Conservation (phyloP, 92 coral and sea anemone species). For the Porites divaricata region DNA sequence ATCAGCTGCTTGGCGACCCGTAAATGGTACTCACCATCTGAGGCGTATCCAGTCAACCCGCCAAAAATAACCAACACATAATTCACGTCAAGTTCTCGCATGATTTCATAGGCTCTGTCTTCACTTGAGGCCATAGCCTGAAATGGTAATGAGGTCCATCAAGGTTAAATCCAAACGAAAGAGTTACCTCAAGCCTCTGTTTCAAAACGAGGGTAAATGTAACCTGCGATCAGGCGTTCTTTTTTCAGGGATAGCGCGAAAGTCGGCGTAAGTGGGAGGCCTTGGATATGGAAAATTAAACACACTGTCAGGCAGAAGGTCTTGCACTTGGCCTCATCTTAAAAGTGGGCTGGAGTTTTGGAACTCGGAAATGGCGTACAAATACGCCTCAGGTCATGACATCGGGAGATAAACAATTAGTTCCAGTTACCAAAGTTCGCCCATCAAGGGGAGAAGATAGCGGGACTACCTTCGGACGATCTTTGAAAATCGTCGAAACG, state of each 20-base stretch:
- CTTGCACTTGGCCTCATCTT: too few species aligned
- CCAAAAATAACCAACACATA: slow-evolving; percentile 98
- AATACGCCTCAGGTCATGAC: too few species aligned
- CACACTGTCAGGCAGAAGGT: too few species aligned
- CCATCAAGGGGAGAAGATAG: background rate
- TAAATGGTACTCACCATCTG: slow-evolving; percentile 77
- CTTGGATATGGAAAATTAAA: too few species aligned
- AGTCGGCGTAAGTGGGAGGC: too few species aligned
- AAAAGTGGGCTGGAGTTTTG: too few species aligned
- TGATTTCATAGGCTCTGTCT: slow-evolving; percentile 97
- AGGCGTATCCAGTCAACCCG: slow-evolving; percentile 98
- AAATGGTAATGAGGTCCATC: background rate
- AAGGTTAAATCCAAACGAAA: background rate
- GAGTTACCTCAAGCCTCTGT: background rate
- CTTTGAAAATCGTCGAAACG: background rate
- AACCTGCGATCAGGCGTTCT: too few species aligned
- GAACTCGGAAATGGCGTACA: too few species aligned
- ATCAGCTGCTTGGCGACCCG: background rate
- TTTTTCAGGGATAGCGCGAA: too few species aligned
- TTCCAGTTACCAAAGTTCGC: background rate
- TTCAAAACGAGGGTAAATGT: too few species aligned
- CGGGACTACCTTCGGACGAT: too few species aligned
- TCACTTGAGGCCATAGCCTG: slow-evolving; percentile 99
- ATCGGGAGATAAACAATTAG: too few species aligned
- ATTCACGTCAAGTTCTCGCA: slow-evolving; percentile 97